These are phyloP conservation scores for Dromiciops gliroides DNA, from an alignment of 2,113 vertebrate species.

Conservation along the genomic window DNA sequence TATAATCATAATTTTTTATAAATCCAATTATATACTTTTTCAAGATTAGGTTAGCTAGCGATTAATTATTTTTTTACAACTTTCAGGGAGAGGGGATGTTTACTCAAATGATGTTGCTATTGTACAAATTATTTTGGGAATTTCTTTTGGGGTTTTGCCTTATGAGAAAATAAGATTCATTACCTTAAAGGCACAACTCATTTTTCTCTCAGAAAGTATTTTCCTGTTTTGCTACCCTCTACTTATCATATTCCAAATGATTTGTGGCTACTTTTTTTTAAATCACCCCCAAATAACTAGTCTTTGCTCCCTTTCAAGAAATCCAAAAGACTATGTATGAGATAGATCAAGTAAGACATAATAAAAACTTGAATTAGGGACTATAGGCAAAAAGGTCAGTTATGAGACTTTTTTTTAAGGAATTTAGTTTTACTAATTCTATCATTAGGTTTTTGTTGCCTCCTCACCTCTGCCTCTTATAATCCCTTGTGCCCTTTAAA, in stretches of 20 bases:
- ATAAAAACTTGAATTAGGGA: background rate
- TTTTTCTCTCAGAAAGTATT: background rate
- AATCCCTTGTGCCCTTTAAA: too few relatives aligned
- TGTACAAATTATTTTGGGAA: background rate
- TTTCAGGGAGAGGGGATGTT: background rate
- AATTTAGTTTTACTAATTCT: background rate
- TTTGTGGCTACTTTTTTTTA: background rate
- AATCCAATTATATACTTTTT: too few relatives aligned
- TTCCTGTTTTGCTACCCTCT: background rate
- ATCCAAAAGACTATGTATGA: background rate
- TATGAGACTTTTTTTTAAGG: background rate
- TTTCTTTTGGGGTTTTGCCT: background rate
- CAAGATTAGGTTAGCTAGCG: too few relatives aligned
- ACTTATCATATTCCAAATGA: background rate
- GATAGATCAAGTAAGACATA: background rate
- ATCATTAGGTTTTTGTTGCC: background rate
- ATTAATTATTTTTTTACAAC: too few relatives aligned
- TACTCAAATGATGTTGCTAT: background rate
- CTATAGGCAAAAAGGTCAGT: background rate
- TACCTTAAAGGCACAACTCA: background rate
- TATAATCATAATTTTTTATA: too few relatives aligned
- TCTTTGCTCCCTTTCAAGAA: background rate
- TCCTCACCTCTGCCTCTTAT: background rate
- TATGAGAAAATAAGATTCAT: background rate
- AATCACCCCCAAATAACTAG: background rate